Percentiles rank a stretch among this genome's conserved stretches.
Conservation (phyloP, 2,888 invertebrate genomes). For the Rhagophthalmus giganteus region DNA sequence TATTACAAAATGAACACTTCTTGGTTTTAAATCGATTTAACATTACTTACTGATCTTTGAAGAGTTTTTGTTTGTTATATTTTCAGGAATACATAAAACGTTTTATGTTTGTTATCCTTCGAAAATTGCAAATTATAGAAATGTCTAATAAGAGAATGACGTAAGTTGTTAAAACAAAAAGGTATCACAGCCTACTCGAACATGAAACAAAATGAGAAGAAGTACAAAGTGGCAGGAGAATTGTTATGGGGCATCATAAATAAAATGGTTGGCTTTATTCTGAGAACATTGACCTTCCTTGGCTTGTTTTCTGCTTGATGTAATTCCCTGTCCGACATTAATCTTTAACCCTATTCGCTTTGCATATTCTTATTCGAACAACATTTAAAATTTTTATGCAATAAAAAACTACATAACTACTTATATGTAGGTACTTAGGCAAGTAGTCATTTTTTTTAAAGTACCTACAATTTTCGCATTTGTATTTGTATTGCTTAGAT, state of each 20-base stretch:
- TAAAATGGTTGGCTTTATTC: conserved; percentile 24
- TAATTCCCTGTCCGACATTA: conserved; percentile 24
- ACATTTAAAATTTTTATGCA: conserved; percentile 18
- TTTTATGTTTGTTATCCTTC: background rate
- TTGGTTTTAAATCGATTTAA: no score
- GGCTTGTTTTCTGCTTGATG: conserved; percentile 24
- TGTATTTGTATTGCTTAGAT: no score
- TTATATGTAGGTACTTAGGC: background rate
- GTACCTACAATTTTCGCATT: background rate
- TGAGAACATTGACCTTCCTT: conserved; percentile 26
- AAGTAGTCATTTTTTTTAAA: conserved; percentile 2
- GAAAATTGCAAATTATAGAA: conserved; percentile 3
- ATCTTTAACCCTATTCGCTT: conserved; percentile 19
- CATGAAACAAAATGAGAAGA: conserved; percentile 12
- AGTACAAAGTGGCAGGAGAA: conserved; percentile 17
- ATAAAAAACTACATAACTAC: background rate
- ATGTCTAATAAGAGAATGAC: background rate
- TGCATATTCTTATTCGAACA: conserved; percentile 14
- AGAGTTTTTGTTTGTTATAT: no score
- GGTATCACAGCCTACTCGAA: conserved; percentile 7
- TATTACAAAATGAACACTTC: no score
- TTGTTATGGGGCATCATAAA: conserved; percentile 26
- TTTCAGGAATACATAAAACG: no score
- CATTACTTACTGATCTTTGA: no score
- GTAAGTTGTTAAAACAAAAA: background rate